A percentile compares a stretch with the other conserved stretches of the same genome.
Evolutionary conservation across 2,113 vertebrate species (phyloP).

Genomic region (Entosphenus tridentatus): DNA sequence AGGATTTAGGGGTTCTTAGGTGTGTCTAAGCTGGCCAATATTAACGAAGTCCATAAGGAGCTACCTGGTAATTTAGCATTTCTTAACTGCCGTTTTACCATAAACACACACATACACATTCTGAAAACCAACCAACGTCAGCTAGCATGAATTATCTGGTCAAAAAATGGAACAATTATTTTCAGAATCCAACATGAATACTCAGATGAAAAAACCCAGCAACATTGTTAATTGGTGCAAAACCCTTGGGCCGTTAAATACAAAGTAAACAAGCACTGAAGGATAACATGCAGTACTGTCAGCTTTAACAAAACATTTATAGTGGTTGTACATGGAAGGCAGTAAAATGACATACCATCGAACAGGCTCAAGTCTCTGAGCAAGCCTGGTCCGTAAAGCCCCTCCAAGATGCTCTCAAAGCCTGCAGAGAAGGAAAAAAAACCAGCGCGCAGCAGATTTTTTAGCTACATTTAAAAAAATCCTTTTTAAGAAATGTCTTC

Average conservation of each 20-base stretch:
- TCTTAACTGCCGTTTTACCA: background rate
- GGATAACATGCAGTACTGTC: too few relatives aligned
- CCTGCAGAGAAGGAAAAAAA: conserved; percentile 35
- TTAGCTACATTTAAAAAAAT: too few relatives aligned
- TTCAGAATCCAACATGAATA: conserved; percentile 5
- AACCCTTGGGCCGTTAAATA: too few relatives aligned
- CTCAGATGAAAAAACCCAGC: background rate
- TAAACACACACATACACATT: background rate
- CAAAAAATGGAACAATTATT: background rate
- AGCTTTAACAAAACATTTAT: too few relatives aligned
- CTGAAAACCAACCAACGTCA: background rate
- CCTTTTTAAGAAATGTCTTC: too few relatives aligned
- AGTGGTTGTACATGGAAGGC: too few relatives aligned
- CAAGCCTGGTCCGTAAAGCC: conserved; percentile 88
- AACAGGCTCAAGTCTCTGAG: conserved; percentile 94
- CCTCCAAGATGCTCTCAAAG: conserved; percentile 97
- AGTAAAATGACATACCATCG: conserved; percentile 40
- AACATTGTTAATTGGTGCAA: too few relatives aligned
- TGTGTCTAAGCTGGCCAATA: too few relatives aligned
- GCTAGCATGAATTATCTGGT: background rate
- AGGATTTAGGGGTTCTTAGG: too few relatives aligned
- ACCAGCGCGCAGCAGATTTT: too few relatives aligned
- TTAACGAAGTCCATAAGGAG: background rate
- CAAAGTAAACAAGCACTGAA: too few relatives aligned
- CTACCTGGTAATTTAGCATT: background rate